A percentile compares a stretch with the other conserved stretches of the same genome.
Conservation (phyloP, 2,797 vertebrate genomes). For the Esox masquinongy region DNA sequence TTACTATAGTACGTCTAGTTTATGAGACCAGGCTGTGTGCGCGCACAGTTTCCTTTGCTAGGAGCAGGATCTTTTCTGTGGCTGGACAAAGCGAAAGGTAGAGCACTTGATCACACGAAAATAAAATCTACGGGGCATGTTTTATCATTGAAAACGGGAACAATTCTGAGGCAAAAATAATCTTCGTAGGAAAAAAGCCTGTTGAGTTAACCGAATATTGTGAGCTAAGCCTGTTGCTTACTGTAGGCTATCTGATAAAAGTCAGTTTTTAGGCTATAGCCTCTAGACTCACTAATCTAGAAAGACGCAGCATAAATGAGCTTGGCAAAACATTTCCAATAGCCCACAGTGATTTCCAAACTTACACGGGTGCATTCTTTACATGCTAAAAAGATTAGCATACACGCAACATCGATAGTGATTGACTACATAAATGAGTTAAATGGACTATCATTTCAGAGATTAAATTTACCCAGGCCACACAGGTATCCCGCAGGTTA, state of each 20-base stretch:
- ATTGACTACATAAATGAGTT: not conserved
- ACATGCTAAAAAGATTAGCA: not conserved
- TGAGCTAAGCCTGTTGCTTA: conserved; percentile 26
- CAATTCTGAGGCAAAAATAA: conserved; percentile 1
- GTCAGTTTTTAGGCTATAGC: not conserved
- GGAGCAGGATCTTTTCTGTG: conserved; percentile 48
- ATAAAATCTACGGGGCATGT: conserved; percentile 9
- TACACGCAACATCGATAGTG: not conserved
- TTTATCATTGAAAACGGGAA: conserved; percentile 7
- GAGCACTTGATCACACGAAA: conserved; percentile 16
- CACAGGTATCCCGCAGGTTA: not conserved
- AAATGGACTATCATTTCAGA: not conserved
- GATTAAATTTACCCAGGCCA: not conserved
- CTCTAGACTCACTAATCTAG: not conserved
- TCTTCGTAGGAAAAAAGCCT: conserved; percentile 15
- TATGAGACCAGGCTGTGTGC: not conserved
- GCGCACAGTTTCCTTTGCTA: conserved; percentile 49
- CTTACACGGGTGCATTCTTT: not conserved
- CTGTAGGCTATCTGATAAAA: conserved; percentile 2
- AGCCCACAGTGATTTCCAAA: not conserved
- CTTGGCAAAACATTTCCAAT: not conserved
- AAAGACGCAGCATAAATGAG: not conserved
- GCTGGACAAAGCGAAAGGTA: conserved; percentile 35
- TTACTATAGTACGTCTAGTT: no score
- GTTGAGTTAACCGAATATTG: conserved; percentile 6